These are phyloP conservation scores for Microtus ochrogaster DNA, from an alignment of 2,113 vertebrate species.

Conservation along the genomic window DNA sequence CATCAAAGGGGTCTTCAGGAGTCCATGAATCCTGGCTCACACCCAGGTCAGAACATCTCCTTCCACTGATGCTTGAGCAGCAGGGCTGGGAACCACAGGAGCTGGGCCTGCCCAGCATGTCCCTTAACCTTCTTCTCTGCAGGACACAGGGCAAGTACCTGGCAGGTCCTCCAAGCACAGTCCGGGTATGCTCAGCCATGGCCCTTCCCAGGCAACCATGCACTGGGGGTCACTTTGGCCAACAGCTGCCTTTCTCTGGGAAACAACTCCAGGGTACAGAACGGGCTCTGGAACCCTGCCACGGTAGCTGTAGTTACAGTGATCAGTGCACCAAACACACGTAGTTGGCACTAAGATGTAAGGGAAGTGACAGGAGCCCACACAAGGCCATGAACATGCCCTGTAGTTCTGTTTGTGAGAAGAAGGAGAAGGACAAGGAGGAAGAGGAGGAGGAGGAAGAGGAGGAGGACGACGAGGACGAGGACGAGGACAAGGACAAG, in stretches of 20 bases:
- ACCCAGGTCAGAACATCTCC: not conserved
- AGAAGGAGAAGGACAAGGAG: rapidly evolving
- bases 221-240: not conserved
- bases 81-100: not conserved
- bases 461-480: rapidly evolving
- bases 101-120: no score
- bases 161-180: not conserved
- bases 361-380: not conserved
- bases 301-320: no score
- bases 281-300: not conserved
- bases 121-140: not conserved
- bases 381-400: not conserved
- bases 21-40: not conserved
- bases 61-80: not conserved
- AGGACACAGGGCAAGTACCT: not conserved
- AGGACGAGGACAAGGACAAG: rapidly evolving
- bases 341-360: not conserved
- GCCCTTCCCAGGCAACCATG: not conserved
- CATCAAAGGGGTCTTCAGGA: no score
- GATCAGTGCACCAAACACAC: not conserved
- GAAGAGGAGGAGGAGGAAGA: no score
- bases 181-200: not conserved
- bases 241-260: not conserved
- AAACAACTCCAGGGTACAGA: not conserved
- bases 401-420: not conserved